A percentile compares a stretch with the other conserved stretches of the same genome.
Conservation (phyloP, 2,113 vertebrate species). For the Dolichallabes microphthalmus region DNA sequence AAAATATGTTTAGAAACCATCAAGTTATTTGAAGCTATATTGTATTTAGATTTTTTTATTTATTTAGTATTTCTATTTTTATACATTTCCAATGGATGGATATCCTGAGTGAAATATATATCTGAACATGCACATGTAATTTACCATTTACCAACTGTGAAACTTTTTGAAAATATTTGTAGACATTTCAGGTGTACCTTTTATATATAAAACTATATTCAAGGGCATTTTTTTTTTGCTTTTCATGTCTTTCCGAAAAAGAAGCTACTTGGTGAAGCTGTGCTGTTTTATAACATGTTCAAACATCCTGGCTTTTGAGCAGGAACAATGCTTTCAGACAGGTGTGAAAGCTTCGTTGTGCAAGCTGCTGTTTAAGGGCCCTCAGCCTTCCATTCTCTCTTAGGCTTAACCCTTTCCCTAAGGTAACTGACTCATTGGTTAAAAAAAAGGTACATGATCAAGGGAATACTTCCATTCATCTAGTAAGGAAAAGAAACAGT, state of each 20-base stretch:
- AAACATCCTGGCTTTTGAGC: conserved; percentile 11
- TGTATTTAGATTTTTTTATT: not conserved
- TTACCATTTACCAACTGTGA: too few relatives aligned
- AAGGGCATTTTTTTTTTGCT: not conserved
- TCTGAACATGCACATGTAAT: not conserved
- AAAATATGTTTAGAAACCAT: not conserved
- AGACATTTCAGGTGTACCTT: not conserved
- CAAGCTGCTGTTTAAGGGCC: not conserved
- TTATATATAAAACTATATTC: not conserved
- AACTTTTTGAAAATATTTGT: too few relatives aligned
- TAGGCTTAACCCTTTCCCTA: not conserved
- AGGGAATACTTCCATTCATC: conserved; percentile 36
- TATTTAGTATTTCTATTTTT: too few relatives aligned
- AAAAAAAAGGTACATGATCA: not conserved
- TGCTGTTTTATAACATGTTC: not conserved
- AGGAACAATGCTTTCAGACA: not conserved
- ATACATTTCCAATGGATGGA: not conserved
- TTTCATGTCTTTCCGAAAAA: not conserved
- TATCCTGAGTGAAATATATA: not conserved
- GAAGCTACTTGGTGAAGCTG: not conserved
- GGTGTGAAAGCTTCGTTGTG: conserved; percentile 29
- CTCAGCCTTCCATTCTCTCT: conserved; percentile 7
- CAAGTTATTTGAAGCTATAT: not conserved
- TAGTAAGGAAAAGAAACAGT: conserved; percentile 37
- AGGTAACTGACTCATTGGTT: not conserved